Evolutionary conservation across 2,113 vertebrate species (phyloP), one percentile per base, ranked within the genome.

Genomic region (Aramus guarauna): DNA sequence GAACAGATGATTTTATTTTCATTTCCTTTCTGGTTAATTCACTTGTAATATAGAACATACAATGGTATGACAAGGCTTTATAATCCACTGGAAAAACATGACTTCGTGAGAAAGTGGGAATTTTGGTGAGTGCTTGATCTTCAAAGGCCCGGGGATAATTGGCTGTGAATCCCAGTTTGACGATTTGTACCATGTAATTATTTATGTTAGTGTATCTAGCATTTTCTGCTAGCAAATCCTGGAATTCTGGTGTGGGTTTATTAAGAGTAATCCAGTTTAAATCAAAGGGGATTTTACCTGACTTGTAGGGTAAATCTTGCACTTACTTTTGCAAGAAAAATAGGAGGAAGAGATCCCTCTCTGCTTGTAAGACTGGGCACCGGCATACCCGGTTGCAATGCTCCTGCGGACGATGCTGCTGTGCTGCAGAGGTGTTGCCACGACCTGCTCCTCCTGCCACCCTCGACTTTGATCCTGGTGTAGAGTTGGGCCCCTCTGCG

Each of bases 161-260:
- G 24, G 8, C 50, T 69, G 26, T 30, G 20, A 56, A 81, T 18
- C 29, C 16, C 53, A 15, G 36, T 48, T 22, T n/a, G 36, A 64
- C 0, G 0, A 50, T 52, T 73, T 50, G 45, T 64, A 90, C 3
- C 0, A 0, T 17, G 0, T 32, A 37, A 50, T 66, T 55, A 41
- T 39, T 60, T 72, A 43, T 32, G 17, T 43, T 18, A 39, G 23
- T 1, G 26, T 32, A 43, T 23, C 26, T 5, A 30, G 32, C 7
- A 24, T 21, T 76, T 90, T 52, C 16, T 68, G 50, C 26, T 26
- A 36, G n/a, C 55, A 94, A 62, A 75, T 20, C 15, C 55, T 45
- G 21, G 41, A 52, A 62, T 62, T 72, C 47, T 30, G 6, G 10
- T 4, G 9, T 24, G 17, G 23, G 21, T 50, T 80, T 80, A 77